Conservation (phyloP, 92 coral and sea anemone genomes). For the Epizoanthus ramosus region DNA sequence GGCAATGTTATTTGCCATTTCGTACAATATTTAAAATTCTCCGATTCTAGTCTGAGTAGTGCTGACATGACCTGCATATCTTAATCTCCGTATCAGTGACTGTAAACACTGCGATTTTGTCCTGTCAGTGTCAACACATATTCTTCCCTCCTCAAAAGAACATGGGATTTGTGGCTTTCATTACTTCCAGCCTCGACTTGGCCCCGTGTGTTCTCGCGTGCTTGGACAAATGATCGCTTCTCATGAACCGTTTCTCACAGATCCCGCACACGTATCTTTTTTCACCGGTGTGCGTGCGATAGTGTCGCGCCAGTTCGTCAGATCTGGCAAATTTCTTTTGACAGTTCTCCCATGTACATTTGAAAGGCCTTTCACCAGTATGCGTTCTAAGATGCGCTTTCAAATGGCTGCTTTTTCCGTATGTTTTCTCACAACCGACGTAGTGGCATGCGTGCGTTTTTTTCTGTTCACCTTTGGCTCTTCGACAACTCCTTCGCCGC, state of each 20-base stretch:
- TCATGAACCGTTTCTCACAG: constrained; percentile 87
- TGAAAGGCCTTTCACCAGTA: constrained; percentile 91
- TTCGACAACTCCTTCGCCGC: constrained; percentile 60
- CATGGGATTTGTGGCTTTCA: constrained; percentile 79
- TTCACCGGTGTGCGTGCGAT: constrained; percentile 93
- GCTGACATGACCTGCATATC: neutral
- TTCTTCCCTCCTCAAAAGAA: constrained; percentile 61
- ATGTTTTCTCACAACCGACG: constrained; percentile 77
- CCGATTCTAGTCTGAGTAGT: no score
- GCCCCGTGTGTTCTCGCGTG: constrained; percentile 81
- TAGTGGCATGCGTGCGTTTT: constrained; percentile 81
- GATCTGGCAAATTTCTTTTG: constrained; percentile 94
- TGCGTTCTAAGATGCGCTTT: constrained; percentile 93
- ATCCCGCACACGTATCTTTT: constrained; percentile 82
- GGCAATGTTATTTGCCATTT: neutral
- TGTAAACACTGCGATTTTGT: neutral
- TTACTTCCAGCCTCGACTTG: constrained; percentile 67
- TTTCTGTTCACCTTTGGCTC: constrained; percentile 65
- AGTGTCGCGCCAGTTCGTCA: constrained; percentile 92
- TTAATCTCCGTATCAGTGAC: neutral
- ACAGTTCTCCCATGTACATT: constrained; percentile 84
- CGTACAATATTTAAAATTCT: neutral
- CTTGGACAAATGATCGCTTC: constrained; percentile 91
- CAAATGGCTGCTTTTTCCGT: constrained; percentile 92
- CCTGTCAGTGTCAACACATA: constrained; percentile 25